Base-by-base conservation (phyloP, 2,797 vertebrate species). In the Pagetopsis macropterus region DNA sequence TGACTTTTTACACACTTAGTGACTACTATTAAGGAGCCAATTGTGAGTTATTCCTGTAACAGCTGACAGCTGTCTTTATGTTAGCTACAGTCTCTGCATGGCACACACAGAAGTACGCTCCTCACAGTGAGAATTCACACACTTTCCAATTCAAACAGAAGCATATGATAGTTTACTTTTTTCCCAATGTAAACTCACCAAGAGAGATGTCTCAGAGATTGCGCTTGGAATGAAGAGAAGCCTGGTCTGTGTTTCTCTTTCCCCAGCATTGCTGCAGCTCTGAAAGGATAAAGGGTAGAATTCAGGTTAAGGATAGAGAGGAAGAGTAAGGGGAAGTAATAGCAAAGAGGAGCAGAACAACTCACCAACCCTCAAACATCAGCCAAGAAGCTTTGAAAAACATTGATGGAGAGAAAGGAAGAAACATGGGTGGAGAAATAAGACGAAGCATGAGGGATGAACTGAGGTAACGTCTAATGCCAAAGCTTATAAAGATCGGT, bases 401-500 rank as follows among this genome's bases (percentile, higher is more conserved):
- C 50, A 67, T 1, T 23, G 19, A 57, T 45, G 17, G 44, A 59
- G 33, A 68, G 16, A 55, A 51, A 63, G 23, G 41, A 12, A 45
- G 44, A 60, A 49, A 44, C 43, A 19, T 49, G 40, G 48, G 44
- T 44, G 68, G 40, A 72, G 48, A 82, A 82, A 79, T 45, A 17
- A 70, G 58, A 75, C 17, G 61, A 68, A 75, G 75, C 37, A 65
- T 58, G 66, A 86, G 75, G 66, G 43, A 61, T 78, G 83, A 81
- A 85, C 59, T 73, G 73, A 75, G 82, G 85, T 85, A 75, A 69
- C 17, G 73, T 73, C 76, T 83, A 71, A 85, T 59, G 44, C 72
- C 56, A 78, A 85, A 82, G 85, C 79, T 88, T 84, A 86, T 91
- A 88, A 78, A 87, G 90, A 91, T 91, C 83, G 86, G 76, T 62